These are phyloP conservation scores for Hydractinia echinata DNA, from an alignment of 30 jellyfish, hydroid and myxozoan genomes.

Conservation along the genomic window DNA sequence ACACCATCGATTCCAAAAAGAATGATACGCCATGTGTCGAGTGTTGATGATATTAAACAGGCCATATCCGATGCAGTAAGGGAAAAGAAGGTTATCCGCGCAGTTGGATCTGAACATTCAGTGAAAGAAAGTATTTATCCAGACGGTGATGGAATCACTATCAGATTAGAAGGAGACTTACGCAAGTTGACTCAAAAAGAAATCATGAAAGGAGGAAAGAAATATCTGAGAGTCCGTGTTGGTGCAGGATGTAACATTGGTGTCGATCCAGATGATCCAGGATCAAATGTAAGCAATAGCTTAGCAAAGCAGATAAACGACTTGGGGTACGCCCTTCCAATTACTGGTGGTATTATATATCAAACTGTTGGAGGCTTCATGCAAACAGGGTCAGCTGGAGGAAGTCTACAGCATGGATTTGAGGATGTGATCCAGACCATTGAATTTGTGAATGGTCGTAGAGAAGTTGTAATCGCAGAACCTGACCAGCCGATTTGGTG, in stretches of 20 bases:
- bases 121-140: background rate
- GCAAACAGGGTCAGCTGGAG: slow-evolving; percentile 25
- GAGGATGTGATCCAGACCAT: background rate
- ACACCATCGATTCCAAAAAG: background rate
- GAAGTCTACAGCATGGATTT: slow-evolving; percentile 3
- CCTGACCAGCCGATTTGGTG: background rate
- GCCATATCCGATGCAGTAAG: background rate
- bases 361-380: slow-evolving; percentile 26
- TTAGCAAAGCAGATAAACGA: slow-evolving; percentile 1
- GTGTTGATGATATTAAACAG: background rate
- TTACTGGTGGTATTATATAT: slow-evolving; percentile 7
- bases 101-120: background rate
- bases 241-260: slow-evolving; percentile 23
- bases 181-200: background rate
- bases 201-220: background rate
- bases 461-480: background rate
- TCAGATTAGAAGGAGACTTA: background rate
- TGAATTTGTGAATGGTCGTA: slow-evolving; percentile 6
- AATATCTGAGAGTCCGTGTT: background rate
- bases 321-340: slow-evolving; percentile 6
- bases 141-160: background rate
- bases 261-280: slow-evolving; percentile 10
- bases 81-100: background rate
- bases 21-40: background rate
- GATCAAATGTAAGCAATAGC: background rate